A percentile compares a stretch with the other conserved stretches of the same genome.
Evolutionary conservation across 2,113 vertebrate genomes (phyloP).

Genomic region (Thermophis baileyi): DNA sequence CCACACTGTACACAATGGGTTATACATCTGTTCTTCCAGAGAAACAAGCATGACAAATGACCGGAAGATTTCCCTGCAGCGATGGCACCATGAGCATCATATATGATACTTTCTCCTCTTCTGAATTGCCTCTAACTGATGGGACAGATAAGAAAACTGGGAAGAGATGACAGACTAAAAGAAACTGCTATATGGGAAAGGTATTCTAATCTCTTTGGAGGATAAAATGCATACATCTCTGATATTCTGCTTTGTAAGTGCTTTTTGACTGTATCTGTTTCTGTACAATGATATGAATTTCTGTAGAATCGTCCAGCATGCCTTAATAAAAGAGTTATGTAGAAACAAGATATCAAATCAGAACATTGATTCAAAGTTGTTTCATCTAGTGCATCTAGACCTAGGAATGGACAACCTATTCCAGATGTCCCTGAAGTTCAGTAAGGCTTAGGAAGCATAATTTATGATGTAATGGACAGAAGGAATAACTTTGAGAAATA

Average conservation of each 20-base stretch:
- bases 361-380: not conserved
- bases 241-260: not conserved
- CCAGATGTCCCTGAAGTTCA: not conserved
- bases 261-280: not conserved
- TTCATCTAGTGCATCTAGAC: not conserved
- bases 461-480: not conserved
- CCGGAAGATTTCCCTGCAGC: conserved; percentile 15
- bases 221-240: not conserved
- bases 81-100: not conserved
- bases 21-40: conserved; percentile 34
- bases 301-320: not conserved
- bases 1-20: conserved; percentile 13
- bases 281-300: not conserved
- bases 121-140: conserved; percentile 43
- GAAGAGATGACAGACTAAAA: conserved; percentile 1
- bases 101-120: conserved; percentile 38
- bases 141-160: conserved; percentile 29
- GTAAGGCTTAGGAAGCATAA: not conserved
- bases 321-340: not conserved
- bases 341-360: not conserved
- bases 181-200: conserved; percentile 31
- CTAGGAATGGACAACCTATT: not conserved
- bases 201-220: conserved; percentile 35
- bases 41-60: conserved; percentile 39
- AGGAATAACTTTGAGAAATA: not conserved